A percentile compares a stretch with the other conserved stretches of the same genome.
Evolutionary conservation across 2,797 vertebrate species (phyloP).

Genomic region (Hypotaenidia okinawae): DNA sequence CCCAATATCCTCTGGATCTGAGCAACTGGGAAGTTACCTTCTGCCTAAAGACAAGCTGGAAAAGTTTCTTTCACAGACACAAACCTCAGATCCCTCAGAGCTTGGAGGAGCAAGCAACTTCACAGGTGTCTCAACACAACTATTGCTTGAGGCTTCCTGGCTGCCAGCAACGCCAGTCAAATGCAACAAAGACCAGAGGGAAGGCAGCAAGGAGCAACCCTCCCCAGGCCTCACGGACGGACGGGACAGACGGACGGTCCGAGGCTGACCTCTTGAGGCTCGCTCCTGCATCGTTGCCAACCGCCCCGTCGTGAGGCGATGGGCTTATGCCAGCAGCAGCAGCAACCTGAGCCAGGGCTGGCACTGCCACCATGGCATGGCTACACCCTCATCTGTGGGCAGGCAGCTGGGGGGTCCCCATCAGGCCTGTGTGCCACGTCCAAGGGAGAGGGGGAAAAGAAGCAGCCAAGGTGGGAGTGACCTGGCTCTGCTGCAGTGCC

Average conservation of each 20-base stretch:
- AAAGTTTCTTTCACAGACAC: not conserved
- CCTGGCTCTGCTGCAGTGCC: not conserved
- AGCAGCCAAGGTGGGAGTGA: not conserved
- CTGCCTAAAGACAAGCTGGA: not conserved
- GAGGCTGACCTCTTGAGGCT: conserved; percentile 69
- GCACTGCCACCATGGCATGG: not conserved
- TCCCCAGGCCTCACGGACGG: not conserved
- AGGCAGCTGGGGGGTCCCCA: not conserved
- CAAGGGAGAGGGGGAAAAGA: not conserved
- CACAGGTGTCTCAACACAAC: rapidly evolving
- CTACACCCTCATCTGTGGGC: rapidly evolving
- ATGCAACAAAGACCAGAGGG: not conserved
- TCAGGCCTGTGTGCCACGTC: not conserved
- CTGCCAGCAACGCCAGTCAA: not conserved
- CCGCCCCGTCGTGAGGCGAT: rapidly evolving
- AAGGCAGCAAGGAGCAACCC: not conserved
- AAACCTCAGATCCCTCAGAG: not conserved
- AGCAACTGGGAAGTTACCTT: not conserved
- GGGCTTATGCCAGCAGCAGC: not conserved
- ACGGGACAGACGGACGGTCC: rapidly evolving
- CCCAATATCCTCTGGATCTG: not conserved
- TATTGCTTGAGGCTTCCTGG: not conserved
- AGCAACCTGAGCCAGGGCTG: not conserved
- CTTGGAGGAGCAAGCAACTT: not conserved
- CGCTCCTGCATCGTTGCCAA: not conserved